Conservation (phyloP, 2,888 invertebrate species). For the Norana najaformis region DNA sequence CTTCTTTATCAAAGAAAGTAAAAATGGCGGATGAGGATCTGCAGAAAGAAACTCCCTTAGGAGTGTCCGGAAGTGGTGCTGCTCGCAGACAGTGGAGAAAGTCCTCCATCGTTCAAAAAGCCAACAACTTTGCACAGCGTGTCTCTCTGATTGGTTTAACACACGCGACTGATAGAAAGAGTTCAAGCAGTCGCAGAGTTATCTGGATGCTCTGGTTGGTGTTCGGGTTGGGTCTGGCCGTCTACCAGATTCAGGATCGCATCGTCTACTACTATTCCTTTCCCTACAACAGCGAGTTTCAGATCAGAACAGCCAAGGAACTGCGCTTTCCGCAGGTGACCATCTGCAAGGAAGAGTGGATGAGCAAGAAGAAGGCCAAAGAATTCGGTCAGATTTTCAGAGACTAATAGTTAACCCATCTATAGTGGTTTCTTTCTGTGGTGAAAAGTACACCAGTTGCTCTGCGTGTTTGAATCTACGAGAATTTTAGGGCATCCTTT, state of each 20-base stretch:
- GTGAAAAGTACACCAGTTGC: too few species aligned
- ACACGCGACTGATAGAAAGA: not conserved
- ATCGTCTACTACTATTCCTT: conserved; percentile 29
- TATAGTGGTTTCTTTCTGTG: too few species aligned
- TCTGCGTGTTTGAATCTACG: not conserved
- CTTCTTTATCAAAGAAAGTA: not conserved
- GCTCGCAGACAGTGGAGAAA: not conserved
- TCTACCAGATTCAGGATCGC: conserved; percentile 31
- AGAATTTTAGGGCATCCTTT: too few species aligned
- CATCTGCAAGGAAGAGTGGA: conserved; percentile 29
- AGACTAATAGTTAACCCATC: not conserved
- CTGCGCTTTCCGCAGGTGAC: conserved; percentile 30
- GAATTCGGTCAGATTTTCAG: conserved; percentile 8
- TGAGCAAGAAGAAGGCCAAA: conserved; percentile 1
- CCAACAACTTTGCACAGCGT: not conserved
- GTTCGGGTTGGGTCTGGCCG: conserved; percentile 20
- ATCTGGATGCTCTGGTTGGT: conserved; percentile 28
- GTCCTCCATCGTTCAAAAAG: not conserved
- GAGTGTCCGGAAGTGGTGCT: not conserved
- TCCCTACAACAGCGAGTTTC: conserved; percentile 24
- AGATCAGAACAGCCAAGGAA: not conserved
- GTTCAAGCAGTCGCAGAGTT: conserved; percentile 8
- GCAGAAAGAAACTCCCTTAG: not conserved
- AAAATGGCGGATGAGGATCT: not conserved
- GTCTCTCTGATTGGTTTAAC: not conserved